Evolutionary conservation across 1,140 invertebrate genomes (phyloP).

Genomic region (Elymnias hypermnestra): DNA sequence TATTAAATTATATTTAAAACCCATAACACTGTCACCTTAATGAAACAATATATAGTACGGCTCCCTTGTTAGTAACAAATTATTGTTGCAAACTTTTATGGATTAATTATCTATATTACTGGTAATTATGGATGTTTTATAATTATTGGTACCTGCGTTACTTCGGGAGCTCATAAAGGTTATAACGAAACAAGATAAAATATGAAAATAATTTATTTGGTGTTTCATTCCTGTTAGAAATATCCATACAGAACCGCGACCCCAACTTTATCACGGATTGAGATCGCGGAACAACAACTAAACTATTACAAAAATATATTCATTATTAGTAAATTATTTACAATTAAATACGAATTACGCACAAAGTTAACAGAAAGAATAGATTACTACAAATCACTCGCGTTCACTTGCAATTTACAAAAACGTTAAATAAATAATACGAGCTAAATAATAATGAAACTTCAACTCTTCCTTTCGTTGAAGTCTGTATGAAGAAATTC

Average conservation of each 20-base stretch:
- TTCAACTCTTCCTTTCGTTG: conserved; percentile 46
- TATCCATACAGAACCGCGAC: conserved; percentile 13
- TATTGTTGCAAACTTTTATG: too few relatives aligned
- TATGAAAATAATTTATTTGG: conserved; percentile 32
- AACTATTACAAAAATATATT: conserved; percentile 59
- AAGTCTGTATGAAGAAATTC: conserved; percentile 42
- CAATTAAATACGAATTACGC: conserved; percentile 46
- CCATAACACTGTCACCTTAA: too few relatives aligned
- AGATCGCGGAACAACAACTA: conserved; percentile 11
- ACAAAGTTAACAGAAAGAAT: conserved; percentile 34
- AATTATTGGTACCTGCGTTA: too few relatives aligned
- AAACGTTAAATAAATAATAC: conserved; percentile 31
- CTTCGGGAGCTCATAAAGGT: too few relatives aligned
- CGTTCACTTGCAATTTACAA: conserved; percentile 35
- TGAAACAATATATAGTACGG: too few relatives aligned
- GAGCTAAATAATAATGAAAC: conserved; percentile 11
- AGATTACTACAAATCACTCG: conserved; percentile 25
- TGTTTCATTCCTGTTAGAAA: conserved; percentile 21
- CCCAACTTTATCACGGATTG: conserved; percentile 16
- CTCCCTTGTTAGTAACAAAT: too few relatives aligned
- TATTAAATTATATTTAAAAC: too few relatives aligned
- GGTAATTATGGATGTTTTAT: too few relatives aligned
- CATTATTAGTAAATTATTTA: conserved; percentile 45
- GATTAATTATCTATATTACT: too few relatives aligned
- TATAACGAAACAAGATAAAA: conserved; percentile 5